A percentile compares a stretch with the other conserved stretches of the same genome.
Conservation (phyloP, 2,113 vertebrate genomes). For the Eretmochelys imbricata region DNA sequence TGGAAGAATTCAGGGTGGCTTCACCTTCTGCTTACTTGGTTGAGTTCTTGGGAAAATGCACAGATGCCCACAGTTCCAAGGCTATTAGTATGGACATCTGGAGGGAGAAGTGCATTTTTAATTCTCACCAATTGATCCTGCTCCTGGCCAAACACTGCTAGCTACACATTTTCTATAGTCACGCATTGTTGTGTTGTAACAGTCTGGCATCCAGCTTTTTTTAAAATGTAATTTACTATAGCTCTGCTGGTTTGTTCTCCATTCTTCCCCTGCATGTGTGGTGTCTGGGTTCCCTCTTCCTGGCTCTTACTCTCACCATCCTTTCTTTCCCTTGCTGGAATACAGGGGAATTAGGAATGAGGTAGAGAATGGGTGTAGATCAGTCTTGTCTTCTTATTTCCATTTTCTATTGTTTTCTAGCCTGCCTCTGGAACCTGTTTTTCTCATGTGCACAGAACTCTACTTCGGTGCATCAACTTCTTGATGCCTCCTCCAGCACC, state of each 20-base stretch:
- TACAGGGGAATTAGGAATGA: neutral
- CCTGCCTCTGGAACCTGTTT: neutral
- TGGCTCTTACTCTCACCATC: neutral
- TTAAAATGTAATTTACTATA: fast-evolving
- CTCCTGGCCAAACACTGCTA: too few relatives aligned
- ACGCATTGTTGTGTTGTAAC: neutral
- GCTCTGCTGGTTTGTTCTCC: neutral
- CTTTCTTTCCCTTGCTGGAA: neutral
- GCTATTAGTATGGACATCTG: neutral
- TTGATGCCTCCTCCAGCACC: neutral
- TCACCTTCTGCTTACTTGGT: neutral
- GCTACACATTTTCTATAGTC: too few relatives aligned
- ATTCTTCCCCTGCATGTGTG: neutral
- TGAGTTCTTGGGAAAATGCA: neutral
- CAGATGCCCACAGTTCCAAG: fast-evolving
- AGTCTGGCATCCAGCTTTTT: neutral
- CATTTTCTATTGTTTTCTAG: neutral
- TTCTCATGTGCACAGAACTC: neutral
- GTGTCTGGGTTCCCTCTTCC: neutral
- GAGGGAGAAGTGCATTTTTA: neutral
- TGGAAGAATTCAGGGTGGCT: neutral
- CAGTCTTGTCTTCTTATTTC: neutral
- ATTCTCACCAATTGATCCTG: too few relatives aligned
- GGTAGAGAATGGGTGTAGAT: neutral
- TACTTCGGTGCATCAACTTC: neutral